Evolutionary conservation across 2,888 invertebrate genomes (phyloP), one percentile per base, ranked within the genome.

Genomic region (Mantis religiosa): DNA sequence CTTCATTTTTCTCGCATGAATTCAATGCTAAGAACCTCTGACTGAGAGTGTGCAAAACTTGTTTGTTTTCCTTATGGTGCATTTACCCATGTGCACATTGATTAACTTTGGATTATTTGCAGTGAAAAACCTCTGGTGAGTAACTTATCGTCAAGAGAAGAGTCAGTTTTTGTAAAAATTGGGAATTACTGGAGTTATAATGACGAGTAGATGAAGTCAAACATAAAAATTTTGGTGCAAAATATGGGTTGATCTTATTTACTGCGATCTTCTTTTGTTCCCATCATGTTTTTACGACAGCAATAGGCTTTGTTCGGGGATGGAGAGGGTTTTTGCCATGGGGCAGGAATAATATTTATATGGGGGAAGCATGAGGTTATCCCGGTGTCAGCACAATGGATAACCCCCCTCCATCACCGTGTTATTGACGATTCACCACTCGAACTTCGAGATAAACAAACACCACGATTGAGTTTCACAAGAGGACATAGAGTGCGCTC

Each of bases 391-490:
- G 71, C 27, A 86, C 86, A 81, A 81, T 86, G 28, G 71, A 7
- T 28, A 3, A 28, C 86, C 54, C 54, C 54, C 14, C 86, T 30
- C 30, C 14, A 54, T 20, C 54, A 3, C 25, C 54, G 54, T 71
- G 81, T 81, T 81, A 86, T 28, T 81, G 86, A 81, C 86, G 28
- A 86, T 86, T 86, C 28, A 86, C 28, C 86, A 86, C 86, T 81
- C 86, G 81, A n/a, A 86, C 15, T 71, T 28, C 14, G 28, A 81
- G 81, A 81, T 86, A 81, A 86, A 28, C 81, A 86, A 41, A 27
- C 15, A 71, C 54, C 54, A 8, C 20, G 54, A 71, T 71, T 71
- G 54, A 20, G 54, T 71, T 71, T 71, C 54, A 71, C 54, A 25
- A 71, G 54, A 25, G 25, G 20, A 71, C 25, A 71, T 4, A 54